phyloP scores from a whole-genome alignment of 2,888 invertebrate species.

The Cetonia aurata region DNA sequence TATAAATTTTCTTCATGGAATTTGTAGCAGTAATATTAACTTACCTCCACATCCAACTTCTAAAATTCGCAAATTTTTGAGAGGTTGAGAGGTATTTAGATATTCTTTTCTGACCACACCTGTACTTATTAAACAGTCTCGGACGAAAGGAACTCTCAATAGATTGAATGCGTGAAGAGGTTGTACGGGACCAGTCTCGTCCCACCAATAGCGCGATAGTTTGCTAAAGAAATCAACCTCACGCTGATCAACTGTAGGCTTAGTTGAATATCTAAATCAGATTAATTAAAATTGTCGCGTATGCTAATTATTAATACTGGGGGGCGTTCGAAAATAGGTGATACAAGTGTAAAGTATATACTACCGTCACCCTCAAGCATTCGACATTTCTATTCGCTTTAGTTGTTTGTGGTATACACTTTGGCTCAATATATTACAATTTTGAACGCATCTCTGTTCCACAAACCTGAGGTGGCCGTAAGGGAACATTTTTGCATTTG shows the following conservation, averaged over 20 bases:
- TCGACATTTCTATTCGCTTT: too few species aligned
- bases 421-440: too few species aligned
- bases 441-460: too few species aligned
- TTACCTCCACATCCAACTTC: constrained; percentile 94
- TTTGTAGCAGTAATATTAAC: constrained; percentile 67
- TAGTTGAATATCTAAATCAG: constrained; percentile 24
- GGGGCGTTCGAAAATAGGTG: too few species aligned
- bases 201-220: constrained; percentile 77
- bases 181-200: constrained; percentile 74
- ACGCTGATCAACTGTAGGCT: not conserved
- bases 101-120: constrained; percentile 62
- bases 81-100: constrained; percentile 69
- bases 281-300: too few species aligned
- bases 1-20: constrained; percentile 74
- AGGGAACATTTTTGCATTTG: too few species aligned
- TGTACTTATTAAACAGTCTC: constrained; percentile 77
- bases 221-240: constrained; percentile 6
- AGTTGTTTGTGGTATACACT: too few species aligned
- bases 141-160: constrained; percentile 50
- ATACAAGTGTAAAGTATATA: too few species aligned
- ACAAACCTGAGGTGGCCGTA: too few species aligned
- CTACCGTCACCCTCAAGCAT: too few species aligned
- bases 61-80: constrained; percentile 77
- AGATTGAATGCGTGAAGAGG: constrained; percentile 58
- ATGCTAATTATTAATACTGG: too few species aligned